Evolutionary conservation across 2,888 invertebrate genomes (phyloP).

Genomic region (Platycheirus albimanus): DNA sequence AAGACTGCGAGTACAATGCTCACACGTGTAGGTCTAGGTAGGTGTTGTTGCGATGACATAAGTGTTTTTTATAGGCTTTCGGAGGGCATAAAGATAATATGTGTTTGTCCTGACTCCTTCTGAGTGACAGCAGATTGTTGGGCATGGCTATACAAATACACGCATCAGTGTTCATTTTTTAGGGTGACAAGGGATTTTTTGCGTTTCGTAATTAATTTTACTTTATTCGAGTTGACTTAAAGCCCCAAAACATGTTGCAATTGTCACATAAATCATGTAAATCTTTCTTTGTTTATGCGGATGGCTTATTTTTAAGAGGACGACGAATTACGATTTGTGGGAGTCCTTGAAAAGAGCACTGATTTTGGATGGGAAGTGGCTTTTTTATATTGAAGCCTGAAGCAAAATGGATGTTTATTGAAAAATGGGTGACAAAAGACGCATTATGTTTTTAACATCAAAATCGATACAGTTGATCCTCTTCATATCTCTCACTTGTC

Average conservation of each 20-base stretch:
- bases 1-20: constrained; percentile 24
- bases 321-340: too few species aligned
- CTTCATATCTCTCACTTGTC: too few species aligned
- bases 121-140: constrained; percentile 21
- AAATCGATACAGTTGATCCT: too few species aligned
- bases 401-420: too few species aligned
- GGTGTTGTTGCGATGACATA: constrained; percentile 30
- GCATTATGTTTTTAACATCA: too few species aligned
- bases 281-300: not conserved
- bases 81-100: not conserved
- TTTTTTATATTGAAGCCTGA: too few species aligned
- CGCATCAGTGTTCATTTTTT: not conserved
- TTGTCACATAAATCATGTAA: constrained; percentile 28
- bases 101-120: constrained; percentile 2
- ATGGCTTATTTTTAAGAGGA: too few species aligned
- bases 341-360: too few species aligned
- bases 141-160: not conserved
- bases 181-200: constrained; percentile 23
- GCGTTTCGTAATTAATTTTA: constrained; percentile 25
- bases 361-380: too few species aligned
- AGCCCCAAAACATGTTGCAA: constrained; percentile 8
- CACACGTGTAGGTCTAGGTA: constrained; percentile 39
- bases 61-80: constrained; percentile 11
- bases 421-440: too few species aligned
- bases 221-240: constrained; percentile 19